Percentiles rank a stretch among this genome's conserved stretches.
These are phyloP conservation scores for Typhlomys cinereus DNA, from an alignment of 2,113 vertebrate species.

Conservation along the genomic window DNA sequence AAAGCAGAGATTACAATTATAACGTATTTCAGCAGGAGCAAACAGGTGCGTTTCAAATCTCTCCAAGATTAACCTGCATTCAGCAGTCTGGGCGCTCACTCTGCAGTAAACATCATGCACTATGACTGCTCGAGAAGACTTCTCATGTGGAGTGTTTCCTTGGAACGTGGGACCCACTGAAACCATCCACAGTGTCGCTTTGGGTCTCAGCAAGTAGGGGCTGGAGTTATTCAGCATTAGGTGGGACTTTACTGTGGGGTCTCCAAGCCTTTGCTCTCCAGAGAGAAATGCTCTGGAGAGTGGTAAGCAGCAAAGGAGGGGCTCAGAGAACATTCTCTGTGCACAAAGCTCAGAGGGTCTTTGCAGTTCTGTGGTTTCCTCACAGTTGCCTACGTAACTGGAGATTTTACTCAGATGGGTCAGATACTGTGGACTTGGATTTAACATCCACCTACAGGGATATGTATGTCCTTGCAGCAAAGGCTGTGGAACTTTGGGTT, in stretches of 20 bases:
- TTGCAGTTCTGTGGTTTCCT: neutral
- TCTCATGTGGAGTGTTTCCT: constrained; percentile 67
- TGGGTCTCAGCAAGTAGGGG: constrained; percentile 50
- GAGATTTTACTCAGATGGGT: accelerated
- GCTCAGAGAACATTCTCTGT: accelerated
- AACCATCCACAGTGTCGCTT: constrained; percentile 76
- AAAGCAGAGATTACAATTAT: constrained; percentile 74
- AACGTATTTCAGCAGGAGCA: constrained; percentile 45
- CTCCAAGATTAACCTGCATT: constrained; percentile 81
- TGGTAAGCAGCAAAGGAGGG: neutral
- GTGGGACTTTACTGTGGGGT: constrained; percentile 48
- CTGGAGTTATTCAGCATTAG: constrained; percentile 52
- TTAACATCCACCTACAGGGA: accelerated
- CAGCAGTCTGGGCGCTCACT: constrained; percentile 69
- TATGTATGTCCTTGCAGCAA: accelerated
- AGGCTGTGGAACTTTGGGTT: accelerated
- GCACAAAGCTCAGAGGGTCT: accelerated
- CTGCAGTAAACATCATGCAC: constrained; percentile 81
- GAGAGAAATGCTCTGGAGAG: neutral
- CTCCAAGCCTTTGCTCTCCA: neutral
- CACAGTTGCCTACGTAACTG: accelerated
- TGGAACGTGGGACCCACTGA: constrained; percentile 70
- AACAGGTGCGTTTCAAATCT: constrained; percentile 86
- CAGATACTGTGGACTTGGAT: accelerated
- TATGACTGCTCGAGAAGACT: constrained; percentile 76